These are phyloP conservation scores for Drosophila tani DNA, from an alignment of 1,140 invertebrate genomes.

Conservation along the genomic window DNA sequence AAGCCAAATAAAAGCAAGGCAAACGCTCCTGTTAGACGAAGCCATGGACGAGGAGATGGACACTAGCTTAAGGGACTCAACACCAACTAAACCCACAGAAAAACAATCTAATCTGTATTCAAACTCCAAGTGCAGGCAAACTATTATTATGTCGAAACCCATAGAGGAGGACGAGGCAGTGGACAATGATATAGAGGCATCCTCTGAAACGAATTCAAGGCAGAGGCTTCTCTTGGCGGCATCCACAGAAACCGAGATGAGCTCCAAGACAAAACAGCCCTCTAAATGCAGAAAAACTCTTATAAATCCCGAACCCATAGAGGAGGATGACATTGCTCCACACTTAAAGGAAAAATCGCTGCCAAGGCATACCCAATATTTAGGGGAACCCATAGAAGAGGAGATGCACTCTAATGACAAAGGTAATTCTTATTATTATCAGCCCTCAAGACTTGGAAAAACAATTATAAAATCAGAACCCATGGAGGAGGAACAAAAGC, in stretches of 20 bases:
- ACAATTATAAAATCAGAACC: conserved; percentile 21
- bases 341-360: background rate
- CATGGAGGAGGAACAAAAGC: conserved; percentile 24
- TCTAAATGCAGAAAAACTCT: background rate
- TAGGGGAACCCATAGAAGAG: background rate
- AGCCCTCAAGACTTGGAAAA: background rate
- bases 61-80: background rate
- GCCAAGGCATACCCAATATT: background rate
- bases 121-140: background rate
- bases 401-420: background rate
- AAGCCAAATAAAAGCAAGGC: background rate
- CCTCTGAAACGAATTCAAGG: background rate
- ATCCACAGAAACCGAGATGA: background rate
- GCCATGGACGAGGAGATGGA: conserved; percentile 4
- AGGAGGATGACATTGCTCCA: background rate
- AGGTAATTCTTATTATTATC: background rate
- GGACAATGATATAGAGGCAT: no score
- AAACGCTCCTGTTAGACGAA: conserved; percentile 11
- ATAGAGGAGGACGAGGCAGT: conserved; percentile 5
- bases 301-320: background rate
- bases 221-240: conserved; percentile 19
- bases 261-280: background rate
- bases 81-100: background rate
- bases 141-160: background rate
- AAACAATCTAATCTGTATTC: background rate